These are phyloP conservation scores for Aix galericulata DNA, from an alignment of 2,113 vertebrate species.

Conservation along the genomic window DNA sequence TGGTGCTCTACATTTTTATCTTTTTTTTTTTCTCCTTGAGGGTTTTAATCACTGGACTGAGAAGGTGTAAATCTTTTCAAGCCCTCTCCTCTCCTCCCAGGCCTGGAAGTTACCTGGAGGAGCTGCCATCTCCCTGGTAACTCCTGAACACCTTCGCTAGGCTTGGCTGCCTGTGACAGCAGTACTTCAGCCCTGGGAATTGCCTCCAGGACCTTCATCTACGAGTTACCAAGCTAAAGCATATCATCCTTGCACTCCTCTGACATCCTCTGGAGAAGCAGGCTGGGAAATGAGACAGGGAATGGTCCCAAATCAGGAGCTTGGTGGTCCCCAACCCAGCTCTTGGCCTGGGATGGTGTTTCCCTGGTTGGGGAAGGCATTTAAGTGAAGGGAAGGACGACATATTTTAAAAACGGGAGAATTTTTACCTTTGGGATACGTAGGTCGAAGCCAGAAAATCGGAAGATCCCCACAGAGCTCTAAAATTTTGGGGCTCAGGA, in stretches of 20 bases:
- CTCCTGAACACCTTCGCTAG: background rate
- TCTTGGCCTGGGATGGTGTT: background rate
- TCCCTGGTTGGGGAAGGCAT: background rate
- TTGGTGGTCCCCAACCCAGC: accelerated
- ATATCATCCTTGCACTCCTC: background rate
- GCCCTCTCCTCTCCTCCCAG: background rate
- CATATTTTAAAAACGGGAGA: background rate
- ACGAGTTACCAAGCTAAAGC: background rate
- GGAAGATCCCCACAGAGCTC: constrained; percentile 88
- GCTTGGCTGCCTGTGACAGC: background rate
- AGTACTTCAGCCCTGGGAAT: background rate
- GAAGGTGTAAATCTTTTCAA: background rate
- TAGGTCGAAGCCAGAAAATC: constrained; percentile 91
- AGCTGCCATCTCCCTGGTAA: background rate
- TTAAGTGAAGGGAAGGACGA: background rate
- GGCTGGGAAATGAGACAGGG: background rate
- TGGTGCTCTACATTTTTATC: background rate
- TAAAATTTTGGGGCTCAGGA: constrained; percentile 89
- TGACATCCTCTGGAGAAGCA: background rate
- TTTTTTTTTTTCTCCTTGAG: too few relatives aligned
- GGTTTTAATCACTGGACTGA: background rate
- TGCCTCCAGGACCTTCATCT: background rate
- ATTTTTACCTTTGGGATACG: constrained; percentile 86
- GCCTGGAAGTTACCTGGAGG: background rate
- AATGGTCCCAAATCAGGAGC: background rate